phyloP scores from a whole-genome alignment of 1,140 invertebrate genomes.

The Calephelis nemesis region DNA sequence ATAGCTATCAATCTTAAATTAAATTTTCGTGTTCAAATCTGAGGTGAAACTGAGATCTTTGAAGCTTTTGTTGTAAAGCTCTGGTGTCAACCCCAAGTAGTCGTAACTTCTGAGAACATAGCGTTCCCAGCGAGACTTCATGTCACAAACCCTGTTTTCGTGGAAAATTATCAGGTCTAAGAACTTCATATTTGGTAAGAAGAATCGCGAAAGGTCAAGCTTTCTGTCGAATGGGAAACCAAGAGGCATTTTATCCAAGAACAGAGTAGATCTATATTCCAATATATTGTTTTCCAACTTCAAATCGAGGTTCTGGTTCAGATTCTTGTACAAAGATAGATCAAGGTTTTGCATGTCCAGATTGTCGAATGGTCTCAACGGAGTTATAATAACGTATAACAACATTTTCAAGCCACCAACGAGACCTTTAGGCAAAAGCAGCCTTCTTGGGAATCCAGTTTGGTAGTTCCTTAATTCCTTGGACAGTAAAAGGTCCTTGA shows the following conservation, averaged over 20 bases:
- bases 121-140: constrained; percentile 49
- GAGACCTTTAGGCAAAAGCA: constrained; percentile 81
- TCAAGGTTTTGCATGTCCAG: constrained; percentile 46
- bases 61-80: no score
- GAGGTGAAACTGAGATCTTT: no score
- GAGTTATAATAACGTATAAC: constrained; percentile 73
- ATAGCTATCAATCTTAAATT: no score
- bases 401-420: constrained; percentile 81
- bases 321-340: neutral
- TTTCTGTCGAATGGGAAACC: constrained; percentile 85
- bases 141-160: constrained; percentile 56
- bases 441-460: constrained; percentile 78
- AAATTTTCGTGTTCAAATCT: no score
- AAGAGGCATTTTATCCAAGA: constrained; percentile 80
- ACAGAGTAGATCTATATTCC: constrained; percentile 56
- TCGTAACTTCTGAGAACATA: constrained; percentile 49
- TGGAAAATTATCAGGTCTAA: constrained; percentile 81
- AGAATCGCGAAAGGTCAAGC: constrained; percentile 73
- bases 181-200: constrained; percentile 80
- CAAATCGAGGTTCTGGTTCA: constrained; percentile 19
- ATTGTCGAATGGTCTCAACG: constrained; percentile 57
- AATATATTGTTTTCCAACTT: constrained; percentile 42
- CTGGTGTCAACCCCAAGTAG: constrained; percentile 29
- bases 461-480: constrained; percentile 35
- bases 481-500: constrained; percentile 44